Conservation (phyloP, 2,113 vertebrate genomes). For the Eidolon helvum region DNA sequence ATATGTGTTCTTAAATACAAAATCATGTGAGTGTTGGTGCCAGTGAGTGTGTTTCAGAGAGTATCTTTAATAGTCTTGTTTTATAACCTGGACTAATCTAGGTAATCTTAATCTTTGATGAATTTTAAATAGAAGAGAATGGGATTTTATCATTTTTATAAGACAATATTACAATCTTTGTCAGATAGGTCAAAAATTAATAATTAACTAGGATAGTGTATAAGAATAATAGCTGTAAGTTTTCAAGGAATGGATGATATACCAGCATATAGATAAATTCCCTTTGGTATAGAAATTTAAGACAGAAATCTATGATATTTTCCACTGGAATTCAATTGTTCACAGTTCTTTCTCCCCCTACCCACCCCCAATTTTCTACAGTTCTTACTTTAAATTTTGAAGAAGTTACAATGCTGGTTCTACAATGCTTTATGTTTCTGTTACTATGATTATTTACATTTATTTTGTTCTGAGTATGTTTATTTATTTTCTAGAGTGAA, state of each 20-base stretch:
- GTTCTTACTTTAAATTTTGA: neutral
- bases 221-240: neutral
- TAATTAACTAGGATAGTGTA: neutral
- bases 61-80: neutral
- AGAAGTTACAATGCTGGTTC: neutral
- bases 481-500: neutral
- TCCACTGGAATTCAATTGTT: neutral
- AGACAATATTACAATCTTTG: neutral
- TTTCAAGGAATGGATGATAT: neutral
- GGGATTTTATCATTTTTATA: neutral
- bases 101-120: neutral
- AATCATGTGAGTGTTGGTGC: neutral
- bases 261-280: neutral
- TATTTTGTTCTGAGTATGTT: neutral
- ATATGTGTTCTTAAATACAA: neutral
- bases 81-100: neutral
- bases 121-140: neutral
- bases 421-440: neutral
- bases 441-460: neutral
- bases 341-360: neutral
- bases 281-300: neutral
- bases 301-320: neutral
- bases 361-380: neutral
- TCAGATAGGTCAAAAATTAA: neutral
- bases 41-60: neutral